Evolutionary conservation across 1,140 invertebrate genomes (phyloP), one percentile per base, ranked within the genome.

Genomic region (Pantala flavescens): DNA sequence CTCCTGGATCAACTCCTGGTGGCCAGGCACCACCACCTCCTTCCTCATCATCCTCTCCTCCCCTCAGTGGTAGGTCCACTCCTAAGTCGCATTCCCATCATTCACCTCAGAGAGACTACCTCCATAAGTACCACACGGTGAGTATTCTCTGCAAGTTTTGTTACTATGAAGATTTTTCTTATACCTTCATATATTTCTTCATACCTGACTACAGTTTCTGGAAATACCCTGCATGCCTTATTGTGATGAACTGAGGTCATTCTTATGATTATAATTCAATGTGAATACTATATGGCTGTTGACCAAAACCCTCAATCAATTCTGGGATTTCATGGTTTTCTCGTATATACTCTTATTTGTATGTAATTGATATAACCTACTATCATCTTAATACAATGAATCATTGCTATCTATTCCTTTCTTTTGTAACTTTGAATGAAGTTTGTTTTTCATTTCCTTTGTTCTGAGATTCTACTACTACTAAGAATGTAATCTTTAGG

Each of bases 81-180:
- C 92, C 93, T 28, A 89, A 90, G 81, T 90, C 88, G 28, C 89
- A 90, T 81, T 90, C 88, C 63, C 88, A 90, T 79, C 89, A 90
- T 78, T 91, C 91, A 76, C 91, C 91, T 49, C 90, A 89, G 76
- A 85, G 88, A 79, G 91, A 92, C 82, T 93, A 91, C 82, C 85
- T 93, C 76, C 91, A 92, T 82, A 93, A 93, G 83, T 93, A 93
- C 82, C 90, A 93, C 81, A 93, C 91, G 81, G 91, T 93, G 85
- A 88, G 87, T 84, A 76, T 76, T 72, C 71, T 36, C 28, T 36
- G 28, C 28, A 36, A 36, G 28, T 36, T 36, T 36, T 36, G 28
- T 24, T 78, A 75, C 78, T 76, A 70, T 73, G 71, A 72, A 75
- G 16, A 21, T 9, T n/a, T n/a, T 36, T 36, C 28, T 36, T 36